phyloP scores from a whole-genome alignment of 2,888 invertebrate genomes.

The Sesia apiformis region DNA sequence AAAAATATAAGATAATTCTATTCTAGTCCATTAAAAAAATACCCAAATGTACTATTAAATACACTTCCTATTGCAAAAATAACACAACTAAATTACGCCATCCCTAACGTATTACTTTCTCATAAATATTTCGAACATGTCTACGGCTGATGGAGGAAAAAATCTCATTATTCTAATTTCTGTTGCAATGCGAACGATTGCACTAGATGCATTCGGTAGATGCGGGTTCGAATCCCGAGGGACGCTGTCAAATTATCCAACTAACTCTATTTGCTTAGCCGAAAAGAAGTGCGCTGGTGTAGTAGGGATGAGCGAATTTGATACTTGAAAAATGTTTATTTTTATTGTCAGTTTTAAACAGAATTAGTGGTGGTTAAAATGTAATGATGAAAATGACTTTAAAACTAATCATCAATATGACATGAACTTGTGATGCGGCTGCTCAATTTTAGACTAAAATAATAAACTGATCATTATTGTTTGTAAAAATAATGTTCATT shows the following conservation, averaged over 20 bases:
- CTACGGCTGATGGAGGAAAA: slow-evolving; percentile 17
- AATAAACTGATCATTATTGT: no score
- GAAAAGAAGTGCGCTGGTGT: slow-evolving; percentile 26
- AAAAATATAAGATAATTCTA: no score
- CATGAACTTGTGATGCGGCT: no score
- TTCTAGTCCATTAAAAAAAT: no score
- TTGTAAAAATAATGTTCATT: no score
- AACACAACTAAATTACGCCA: background rate
- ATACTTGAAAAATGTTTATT: background rate
- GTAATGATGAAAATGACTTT: no score
- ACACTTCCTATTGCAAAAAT: no score
- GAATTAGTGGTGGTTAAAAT: no score
- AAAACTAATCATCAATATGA: no score
- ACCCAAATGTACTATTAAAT: no score
- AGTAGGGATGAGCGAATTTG: background rate
- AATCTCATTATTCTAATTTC: slow-evolving; percentile 51
- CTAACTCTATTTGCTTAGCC: slow-evolving; percentile 56
- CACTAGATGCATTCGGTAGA: slow-evolving; percentile 28
- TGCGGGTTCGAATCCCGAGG: slow-evolving; percentile 40
- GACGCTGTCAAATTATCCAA: slow-evolving; percentile 53
- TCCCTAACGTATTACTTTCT: slow-evolving; percentile 3
- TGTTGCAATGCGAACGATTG: slow-evolving; percentile 17
- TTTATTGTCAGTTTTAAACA: background rate
- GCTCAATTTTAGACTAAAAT: no score
- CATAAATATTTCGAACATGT: slow-evolving; percentile 41